Evolutionary conservation across 2,797 vertebrate genomes (phyloP), one percentile per base, ranked within the genome.

Genomic region (Rhynchonycteris naso): DNA sequence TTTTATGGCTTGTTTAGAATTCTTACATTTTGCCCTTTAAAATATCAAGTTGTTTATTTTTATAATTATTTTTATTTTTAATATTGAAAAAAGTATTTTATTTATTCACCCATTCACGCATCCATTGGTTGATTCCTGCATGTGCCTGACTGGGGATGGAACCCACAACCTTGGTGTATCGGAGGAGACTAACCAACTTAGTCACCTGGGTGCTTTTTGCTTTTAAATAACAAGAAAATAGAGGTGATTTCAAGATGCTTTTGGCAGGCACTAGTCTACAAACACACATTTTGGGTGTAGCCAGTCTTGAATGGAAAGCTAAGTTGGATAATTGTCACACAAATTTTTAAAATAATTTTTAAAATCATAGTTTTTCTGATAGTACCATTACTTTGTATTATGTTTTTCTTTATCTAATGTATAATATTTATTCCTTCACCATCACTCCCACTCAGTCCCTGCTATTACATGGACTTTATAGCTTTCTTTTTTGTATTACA

Each of bases 211-310:
- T 43, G 43, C 43, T 43, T 43, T 61, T 82, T 76, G 14, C 61
- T 86, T 86, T 86, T 38, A 63, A 82, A 66, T 75, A 80, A 71
- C 56, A 86, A 91, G 18, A 86, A 93, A 75, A 66, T 50, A 88
- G 13, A 74, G 35, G 74, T 65, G 13, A 93, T 88, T 93, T 80
- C 66, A 80, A 79, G 33, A 81, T 81, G 21, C 43, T 71, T 68
- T 71, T 88, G 28, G 33, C 33, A 47, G 47, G 58, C 11, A 54
- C n/a, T 71, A 79, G 43, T 71, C 83, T 79, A 71, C 56, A 80
- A 71, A 87, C 15, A 61, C 16, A 54, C 54, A 72, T 87, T 72
- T 80, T 69, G n/a, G 30, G 52, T 35, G 52, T 58, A 78, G 43
- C 63, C 69, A 84, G 35, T 84, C 50, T 84, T 75, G 24, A 92